A percentile compares a stretch with the other conserved stretches of the same genome.
Evolutionary conservation across 92 coral and sea anemone genomes (phyloP).

Genomic region (Zoanthus sociatus): DNA sequence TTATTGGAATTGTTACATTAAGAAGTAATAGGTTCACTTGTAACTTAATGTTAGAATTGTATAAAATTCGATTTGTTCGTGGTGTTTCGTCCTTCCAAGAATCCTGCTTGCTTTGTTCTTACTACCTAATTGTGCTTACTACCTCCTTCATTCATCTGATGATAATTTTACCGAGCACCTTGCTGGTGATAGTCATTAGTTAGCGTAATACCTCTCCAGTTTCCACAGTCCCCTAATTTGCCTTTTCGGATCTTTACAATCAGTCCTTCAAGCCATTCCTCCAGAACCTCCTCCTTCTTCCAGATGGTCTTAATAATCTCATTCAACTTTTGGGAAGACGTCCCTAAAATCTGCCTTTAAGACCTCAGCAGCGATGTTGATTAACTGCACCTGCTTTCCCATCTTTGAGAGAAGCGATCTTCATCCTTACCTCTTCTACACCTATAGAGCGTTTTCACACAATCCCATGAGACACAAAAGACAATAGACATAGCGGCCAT

Average conservation of each 20-base stretch:
- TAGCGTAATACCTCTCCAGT: constrained; percentile 54
- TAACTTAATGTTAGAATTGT: too few relatives aligned
- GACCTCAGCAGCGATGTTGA: constrained; percentile 5
- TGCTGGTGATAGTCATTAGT: constrained; percentile 3
- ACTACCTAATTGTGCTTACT: constrained; percentile 10
- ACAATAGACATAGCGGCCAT: too few relatives aligned
- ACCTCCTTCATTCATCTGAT: constrained; percentile 46
- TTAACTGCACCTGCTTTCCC: neutral
- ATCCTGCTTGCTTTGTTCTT: constrained; percentile 53
- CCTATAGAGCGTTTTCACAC: too few relatives aligned
- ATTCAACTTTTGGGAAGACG: constrained; percentile 1
- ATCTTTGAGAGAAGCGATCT: too few relatives aligned
- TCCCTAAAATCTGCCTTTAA: neutral
- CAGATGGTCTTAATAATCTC: constrained; percentile 1
- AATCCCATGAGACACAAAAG: too few relatives aligned
- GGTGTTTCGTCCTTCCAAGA: constrained; percentile 37
- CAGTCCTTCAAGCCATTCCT: constrained; percentile 44
- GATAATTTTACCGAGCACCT: constrained; percentile 25
- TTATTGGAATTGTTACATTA: too few relatives aligned
- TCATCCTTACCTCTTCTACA: too few relatives aligned
- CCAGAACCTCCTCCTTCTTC: constrained; percentile 32
- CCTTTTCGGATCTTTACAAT: constrained; percentile 51
- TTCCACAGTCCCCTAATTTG: constrained; percentile 27
- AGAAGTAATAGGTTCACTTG: too few relatives aligned
- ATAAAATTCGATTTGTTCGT: constrained; percentile 28